Conservation (phyloP, 2,888 invertebrate species). For the Scrobipalpa costella region DNA sequence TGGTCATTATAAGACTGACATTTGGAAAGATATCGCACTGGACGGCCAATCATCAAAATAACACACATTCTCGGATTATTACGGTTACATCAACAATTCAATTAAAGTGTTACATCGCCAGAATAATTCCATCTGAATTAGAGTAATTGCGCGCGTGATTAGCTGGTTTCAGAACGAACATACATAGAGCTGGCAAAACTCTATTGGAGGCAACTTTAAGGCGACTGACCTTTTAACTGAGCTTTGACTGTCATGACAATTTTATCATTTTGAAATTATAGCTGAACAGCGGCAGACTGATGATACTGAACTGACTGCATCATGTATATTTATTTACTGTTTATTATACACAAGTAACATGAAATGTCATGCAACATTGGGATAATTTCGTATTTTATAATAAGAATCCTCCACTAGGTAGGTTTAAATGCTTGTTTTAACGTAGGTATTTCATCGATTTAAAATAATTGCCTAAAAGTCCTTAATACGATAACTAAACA, state of each 20-base stretch:
- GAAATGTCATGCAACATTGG: too few species aligned
- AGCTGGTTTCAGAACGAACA: constrained; percentile 52
- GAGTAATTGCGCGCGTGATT: constrained; percentile 76
- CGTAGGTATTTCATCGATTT: too few species aligned
- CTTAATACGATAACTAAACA: too few species aligned
- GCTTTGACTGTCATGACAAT: neutral
- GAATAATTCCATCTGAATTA: constrained; percentile 73
- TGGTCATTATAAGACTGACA: neutral
- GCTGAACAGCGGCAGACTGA: neutral
- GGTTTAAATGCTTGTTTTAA: too few species aligned
- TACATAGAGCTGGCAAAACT: constrained; percentile 26
- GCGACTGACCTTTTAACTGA: neutral
- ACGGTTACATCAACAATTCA: constrained; percentile 64
- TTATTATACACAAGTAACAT: too few species aligned
- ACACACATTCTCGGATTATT: constrained; percentile 34
- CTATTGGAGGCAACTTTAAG: constrained; percentile 9
- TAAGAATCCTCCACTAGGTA: too few species aligned
- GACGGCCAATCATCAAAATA: constrained; percentile 48
- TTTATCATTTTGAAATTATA: neutral
- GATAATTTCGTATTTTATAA: too few species aligned
- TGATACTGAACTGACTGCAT: too few species aligned
- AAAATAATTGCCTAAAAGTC: too few species aligned
- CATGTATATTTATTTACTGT: too few species aligned
- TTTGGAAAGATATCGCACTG: constrained; percentile 14
- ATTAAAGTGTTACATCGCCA: constrained; percentile 70